These are phyloP conservation scores for Sparidentex hasta DNA, from an alignment of 2,797 vertebrate genomes.

Conservation along the genomic window DNA sequence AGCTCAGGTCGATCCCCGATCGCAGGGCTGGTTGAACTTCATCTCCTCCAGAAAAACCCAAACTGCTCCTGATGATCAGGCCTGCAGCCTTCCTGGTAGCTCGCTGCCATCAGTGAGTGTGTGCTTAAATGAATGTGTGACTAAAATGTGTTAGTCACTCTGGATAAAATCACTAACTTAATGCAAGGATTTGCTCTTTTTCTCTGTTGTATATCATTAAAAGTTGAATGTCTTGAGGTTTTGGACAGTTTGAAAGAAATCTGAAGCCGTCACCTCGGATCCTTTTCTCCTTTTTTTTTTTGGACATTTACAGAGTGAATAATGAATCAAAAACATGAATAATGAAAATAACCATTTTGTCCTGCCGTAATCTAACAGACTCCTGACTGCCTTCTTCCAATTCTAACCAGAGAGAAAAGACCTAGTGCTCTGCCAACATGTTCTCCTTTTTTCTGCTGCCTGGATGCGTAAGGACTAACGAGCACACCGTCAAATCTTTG, in stretches of 20 bases:
- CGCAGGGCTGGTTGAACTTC: too few species aligned
- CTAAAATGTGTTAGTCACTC: too few species aligned
- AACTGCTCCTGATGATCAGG: too few species aligned
- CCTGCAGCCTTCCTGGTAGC: too few species aligned
- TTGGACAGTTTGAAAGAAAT: neutral
- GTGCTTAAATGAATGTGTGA: too few species aligned
- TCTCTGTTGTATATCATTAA: neutral
- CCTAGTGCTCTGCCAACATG: neutral
- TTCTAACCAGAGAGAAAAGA: neutral
- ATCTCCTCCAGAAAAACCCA: too few species aligned
- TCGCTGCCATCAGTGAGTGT: too few species aligned
- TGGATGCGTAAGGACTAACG: neutral
- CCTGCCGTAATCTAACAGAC: neutral
- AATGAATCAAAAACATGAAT: constrained; percentile 5
- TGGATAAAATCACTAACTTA: too few species aligned
- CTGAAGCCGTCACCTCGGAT: neutral
- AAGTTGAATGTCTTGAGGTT: neutral
- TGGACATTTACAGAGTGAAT: neutral
- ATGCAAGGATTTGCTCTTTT: neutral
- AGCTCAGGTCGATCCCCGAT: too few species aligned
- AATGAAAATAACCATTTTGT: neutral
- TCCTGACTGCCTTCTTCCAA: neutral
- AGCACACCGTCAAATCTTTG: constrained; percentile 3
- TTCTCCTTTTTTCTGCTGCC: neutral
- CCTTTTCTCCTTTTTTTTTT: neutral